A percentile compares a stretch with the other conserved stretches of the same genome.
phyloP scores from a whole-genome alignment of 2,888 invertebrate species.

The Cryptophagus acutangulus region DNA sequence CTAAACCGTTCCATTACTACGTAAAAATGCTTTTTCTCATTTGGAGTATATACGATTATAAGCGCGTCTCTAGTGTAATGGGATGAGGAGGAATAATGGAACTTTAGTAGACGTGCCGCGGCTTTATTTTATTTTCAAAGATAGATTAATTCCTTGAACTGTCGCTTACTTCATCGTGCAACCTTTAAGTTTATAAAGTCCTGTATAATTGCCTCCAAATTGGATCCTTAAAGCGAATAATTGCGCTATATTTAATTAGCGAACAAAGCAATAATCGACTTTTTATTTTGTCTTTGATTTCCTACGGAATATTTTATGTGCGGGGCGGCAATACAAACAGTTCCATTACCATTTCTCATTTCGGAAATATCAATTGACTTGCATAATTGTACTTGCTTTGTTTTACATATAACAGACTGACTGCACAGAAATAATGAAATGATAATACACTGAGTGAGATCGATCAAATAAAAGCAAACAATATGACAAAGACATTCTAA shows the following conservation, averaged over 20 bases:
- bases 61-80: slow-evolving; percentile 31
- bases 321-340: too few relatives aligned
- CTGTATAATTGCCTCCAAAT: slow-evolving; percentile 17
- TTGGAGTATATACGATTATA: slow-evolving; percentile 28
- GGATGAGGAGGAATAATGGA: slow-evolving; percentile 34
- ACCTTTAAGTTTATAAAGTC: slow-evolving; percentile 24
- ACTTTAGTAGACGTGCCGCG: slow-evolving; percentile 25
- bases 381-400: too few relatives aligned
- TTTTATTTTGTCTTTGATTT: too few relatives aligned
- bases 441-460: too few relatives aligned
- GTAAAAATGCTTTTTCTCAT: slow-evolving; percentile 29
- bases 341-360: too few relatives aligned
- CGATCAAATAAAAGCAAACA: too few relatives aligned
- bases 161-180: slow-evolving; percentile 26
- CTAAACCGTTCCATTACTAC: slow-evolving; percentile 24
- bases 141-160: slow-evolving; percentile 33
- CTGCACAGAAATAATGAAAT: too few relatives aligned
- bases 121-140: slow-evolving; percentile 29
- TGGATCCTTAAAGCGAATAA: slow-evolving; percentile 4
- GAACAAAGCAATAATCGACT: slow-evolving; percentile 1
- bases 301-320: too few relatives aligned
- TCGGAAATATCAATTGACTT: too few relatives aligned
- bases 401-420: too few relatives aligned
- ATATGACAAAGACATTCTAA: too few relatives aligned
- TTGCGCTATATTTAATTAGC: neutral